Evolutionary conservation across 2,888 invertebrate species (phyloP), one percentile per base, ranked within the genome.

Genomic region (Hesperia comma): DNA sequence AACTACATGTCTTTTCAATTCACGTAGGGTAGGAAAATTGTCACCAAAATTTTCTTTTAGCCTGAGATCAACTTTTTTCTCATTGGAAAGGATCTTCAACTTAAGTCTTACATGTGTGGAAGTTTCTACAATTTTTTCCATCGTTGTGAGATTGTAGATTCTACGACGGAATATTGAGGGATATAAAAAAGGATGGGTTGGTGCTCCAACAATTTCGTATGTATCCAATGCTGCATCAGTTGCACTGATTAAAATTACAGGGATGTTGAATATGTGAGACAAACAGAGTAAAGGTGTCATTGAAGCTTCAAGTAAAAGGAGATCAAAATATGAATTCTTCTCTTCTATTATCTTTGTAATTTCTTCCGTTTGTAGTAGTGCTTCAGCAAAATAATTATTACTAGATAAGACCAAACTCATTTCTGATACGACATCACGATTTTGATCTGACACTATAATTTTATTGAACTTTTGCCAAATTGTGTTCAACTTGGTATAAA

Each of bases 241-340:
- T 0, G 86, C 84, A 67, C 82, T 84, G 0, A 88, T 61, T 61
- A 75, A 74, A 14, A 88, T 85, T 0, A 79, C 76, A 1, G 88
- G 87, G 0, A 72, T 81, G 68, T 86, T 81, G 53, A 76, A 82
- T 7, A 81, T 43, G 67, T 87, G 79, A 0, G 81, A 72, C 6
- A 82, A 74, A 2, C 76, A 74, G 12, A 85, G 61, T 0, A 75
- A 67, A 1, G 78, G 70, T 53, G 75, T 71, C 0, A 74, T 57
- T 49, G 69, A 75, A 2, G 81, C 77, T 78, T 87, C 87, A 15
- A 78, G 4, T 0, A 87, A n/a, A 0, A 88, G 2, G 1, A 88
- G 60, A 73, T 88, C 83, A 68, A 79, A 75, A 33, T 66, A 14
- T 10, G 60, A 60, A 57, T 76, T 53, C 0, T 71, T 71, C 46